Evolutionary conservation across 2,888 invertebrate genomes (phyloP).

Genomic region (Sarcophaga rosellei): DNA sequence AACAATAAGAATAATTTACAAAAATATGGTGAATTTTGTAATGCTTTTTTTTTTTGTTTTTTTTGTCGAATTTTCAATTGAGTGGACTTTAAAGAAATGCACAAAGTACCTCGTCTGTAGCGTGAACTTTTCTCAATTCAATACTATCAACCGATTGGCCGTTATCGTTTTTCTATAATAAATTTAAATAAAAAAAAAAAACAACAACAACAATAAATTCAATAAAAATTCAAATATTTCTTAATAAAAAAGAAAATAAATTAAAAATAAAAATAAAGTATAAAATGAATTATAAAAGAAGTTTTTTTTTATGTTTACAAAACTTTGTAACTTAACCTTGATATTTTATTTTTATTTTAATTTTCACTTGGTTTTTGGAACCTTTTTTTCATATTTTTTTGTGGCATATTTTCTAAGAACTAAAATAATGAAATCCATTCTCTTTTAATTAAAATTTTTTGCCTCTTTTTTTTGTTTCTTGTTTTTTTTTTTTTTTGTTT

Average conservation of each 20-base stretch:
- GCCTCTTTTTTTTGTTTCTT: constrained; percentile 46
- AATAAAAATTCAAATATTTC: constrained; percentile 55
- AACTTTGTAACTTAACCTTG: constrained; percentile 52
- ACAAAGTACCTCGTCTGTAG: constrained; percentile 83
- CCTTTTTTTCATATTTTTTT: constrained; percentile 39
- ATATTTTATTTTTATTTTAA: constrained; percentile 1
- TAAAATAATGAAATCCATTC: constrained; percentile 43
- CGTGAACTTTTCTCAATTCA: constrained; percentile 82
- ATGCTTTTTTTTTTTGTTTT: constrained; percentile 58
- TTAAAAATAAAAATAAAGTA: constrained; percentile 25
- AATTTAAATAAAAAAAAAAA: constrained; percentile 70
- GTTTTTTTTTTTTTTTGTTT: constrained; percentile 45
- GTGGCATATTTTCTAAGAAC: neutral
- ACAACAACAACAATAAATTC: constrained; percentile 2
- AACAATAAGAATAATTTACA: constrained; percentile 20
- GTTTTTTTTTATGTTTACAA: constrained; percentile 35
- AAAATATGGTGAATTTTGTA: constrained; percentile 69
- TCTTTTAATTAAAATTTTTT: constrained; percentile 8
- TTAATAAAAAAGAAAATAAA: constrained; percentile 4
- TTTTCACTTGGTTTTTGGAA: constrained; percentile 7
- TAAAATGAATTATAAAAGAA: neutral
- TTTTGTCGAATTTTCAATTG: constrained; percentile 57
- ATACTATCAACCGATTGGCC: constrained; percentile 81
- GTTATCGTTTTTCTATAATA: constrained; percentile 81
- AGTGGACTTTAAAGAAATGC: constrained; percentile 72